phyloP scores from a whole-genome alignment of 2,888 invertebrate genomes.

The Serripes groenlandicus region DNA sequence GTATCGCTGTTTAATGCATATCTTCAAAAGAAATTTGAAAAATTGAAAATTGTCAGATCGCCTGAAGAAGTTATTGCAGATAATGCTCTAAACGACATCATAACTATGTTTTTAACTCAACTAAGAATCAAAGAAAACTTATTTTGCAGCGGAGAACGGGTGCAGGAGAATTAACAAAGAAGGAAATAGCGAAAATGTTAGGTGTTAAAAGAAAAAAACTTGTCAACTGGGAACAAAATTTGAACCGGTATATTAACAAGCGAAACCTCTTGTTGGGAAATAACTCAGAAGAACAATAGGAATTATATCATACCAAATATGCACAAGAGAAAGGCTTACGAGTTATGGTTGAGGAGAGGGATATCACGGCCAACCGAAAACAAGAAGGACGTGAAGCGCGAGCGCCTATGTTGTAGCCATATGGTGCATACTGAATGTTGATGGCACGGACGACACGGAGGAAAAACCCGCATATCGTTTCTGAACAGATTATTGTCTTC shows the following conservation, averaged over 20 bases:
- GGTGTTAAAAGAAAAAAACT: background rate
- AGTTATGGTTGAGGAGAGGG: background rate
- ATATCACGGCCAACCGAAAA: conserved; percentile 7
- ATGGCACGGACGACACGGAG: conserved; percentile 13
- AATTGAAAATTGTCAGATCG: background rate
- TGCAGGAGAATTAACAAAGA: background rate
- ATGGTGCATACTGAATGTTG: conserved; percentile 7
- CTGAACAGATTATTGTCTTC: conserved; percentile 18
- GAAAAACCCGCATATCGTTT: conserved; percentile 4
- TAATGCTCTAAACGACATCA: background rate
- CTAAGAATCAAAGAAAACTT: background rate
- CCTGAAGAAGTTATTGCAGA: background rate
- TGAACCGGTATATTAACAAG: background rate
- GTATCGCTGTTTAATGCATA: background rate
- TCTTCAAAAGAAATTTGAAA: background rate
- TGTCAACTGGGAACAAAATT: background rate
- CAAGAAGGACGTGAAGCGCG: conserved; percentile 18
- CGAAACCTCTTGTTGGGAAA: no score
- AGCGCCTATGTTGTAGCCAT: background rate
- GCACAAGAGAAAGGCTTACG: background rate
- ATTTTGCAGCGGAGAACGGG: background rate
- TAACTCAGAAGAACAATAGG: no score
- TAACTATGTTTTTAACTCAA: background rate
- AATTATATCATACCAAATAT: background rate
- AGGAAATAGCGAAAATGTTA: background rate